phyloP scores from a whole-genome alignment of 2,797 vertebrate species.

The Clarias laeviceps region DNA sequence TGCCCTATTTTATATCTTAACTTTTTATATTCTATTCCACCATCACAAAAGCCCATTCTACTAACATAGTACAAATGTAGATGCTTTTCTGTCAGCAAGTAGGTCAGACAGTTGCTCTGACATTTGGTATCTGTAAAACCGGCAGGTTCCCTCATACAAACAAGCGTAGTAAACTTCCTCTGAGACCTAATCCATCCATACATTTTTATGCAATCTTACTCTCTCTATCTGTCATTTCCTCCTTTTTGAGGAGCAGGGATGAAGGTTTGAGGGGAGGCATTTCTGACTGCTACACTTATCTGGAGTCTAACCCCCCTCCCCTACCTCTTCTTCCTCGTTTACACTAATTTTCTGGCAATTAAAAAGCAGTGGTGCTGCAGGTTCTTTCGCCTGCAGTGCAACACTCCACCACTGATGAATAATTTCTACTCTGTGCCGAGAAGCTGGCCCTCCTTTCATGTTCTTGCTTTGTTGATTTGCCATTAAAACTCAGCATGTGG shows the following conservation, averaged over 20 bases:
- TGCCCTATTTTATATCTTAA: background rate
- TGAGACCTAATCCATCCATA: constrained; percentile 75
- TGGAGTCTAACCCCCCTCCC: constrained; percentile 50
- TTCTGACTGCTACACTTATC: constrained; percentile 73
- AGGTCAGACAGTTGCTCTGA: constrained; percentile 74
- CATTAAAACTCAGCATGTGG: constrained; percentile 75
- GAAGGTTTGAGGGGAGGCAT: constrained; percentile 56
- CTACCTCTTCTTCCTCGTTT: constrained; percentile 67
- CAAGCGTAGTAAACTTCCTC: constrained; percentile 77
- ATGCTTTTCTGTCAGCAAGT: constrained; percentile 66
- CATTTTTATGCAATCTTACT: constrained; percentile 67
- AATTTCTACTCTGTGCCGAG: constrained; percentile 75
- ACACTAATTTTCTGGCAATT: constrained; percentile 80
- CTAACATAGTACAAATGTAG: constrained; percentile 60
- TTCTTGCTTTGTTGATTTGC: constrained; percentile 78
- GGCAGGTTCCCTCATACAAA: constrained; percentile 76
- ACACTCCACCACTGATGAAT: constrained; percentile 75
- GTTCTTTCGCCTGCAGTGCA: constrained; percentile 76
- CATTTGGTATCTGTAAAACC: constrained; percentile 81
- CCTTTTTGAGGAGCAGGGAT: constrained; percentile 58
- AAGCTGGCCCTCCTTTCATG: constrained; percentile 79
- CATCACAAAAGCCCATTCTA: constrained; percentile 68
- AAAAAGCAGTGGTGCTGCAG: constrained; percentile 77
- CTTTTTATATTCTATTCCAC: background rate
- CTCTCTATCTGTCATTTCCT: constrained; percentile 56